Evolutionary conservation across 2,797 vertebrate genomes (phyloP), one percentile per base, ranked within the genome.

Genomic region (Tenualosa ilisha): DNA sequence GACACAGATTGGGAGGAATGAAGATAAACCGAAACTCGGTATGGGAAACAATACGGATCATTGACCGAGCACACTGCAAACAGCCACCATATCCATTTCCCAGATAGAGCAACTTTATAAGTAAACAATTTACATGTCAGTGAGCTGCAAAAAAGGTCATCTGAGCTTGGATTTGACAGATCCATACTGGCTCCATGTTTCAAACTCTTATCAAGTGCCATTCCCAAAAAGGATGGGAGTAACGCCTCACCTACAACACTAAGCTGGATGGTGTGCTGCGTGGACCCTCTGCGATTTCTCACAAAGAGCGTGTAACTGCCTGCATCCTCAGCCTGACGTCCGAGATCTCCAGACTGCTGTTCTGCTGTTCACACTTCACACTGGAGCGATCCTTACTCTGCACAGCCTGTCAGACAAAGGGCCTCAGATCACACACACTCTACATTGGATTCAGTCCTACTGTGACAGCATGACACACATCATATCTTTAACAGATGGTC

Each of bases 291-390:
- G 68, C 88, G 84, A 89, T 93, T 95, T 37, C 82, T 90, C 0
- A 94, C 94, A 6, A 95, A 49, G 1, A 94, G 20, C 0, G 94
- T 94, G 90, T 96, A 96, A 3, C 85, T 92, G 82, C 95, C 95
- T 0, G 85, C 82, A 81, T 96, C 94, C 0, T 87, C 91, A 8
- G 86, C 83, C 88, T 83, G 9, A 91, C 89, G 83, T 90, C 81
- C 0, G 88, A 90, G 68, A 96, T 87, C 81, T 89, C 84, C 86
- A 96, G 84, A 0, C 72, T 84, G 88, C 93, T 94, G n/a, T 91
- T 87, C 0, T 84, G 90, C 50, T 87, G 59, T 9, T 89, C 88
- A 87, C 89, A 92, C 3, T 49, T 87, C 26, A 95, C 82, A 4
- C 86, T 88, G 17, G 85, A 87, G 15, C 92, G 92, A 0, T 85